Percentiles rank a stretch among this genome's conserved stretches.
Evolutionary conservation across 30 jellyfish, hydroid and myxozoan genomes (phyloP).

Genomic region (Cassiopea xamachana): DNA sequence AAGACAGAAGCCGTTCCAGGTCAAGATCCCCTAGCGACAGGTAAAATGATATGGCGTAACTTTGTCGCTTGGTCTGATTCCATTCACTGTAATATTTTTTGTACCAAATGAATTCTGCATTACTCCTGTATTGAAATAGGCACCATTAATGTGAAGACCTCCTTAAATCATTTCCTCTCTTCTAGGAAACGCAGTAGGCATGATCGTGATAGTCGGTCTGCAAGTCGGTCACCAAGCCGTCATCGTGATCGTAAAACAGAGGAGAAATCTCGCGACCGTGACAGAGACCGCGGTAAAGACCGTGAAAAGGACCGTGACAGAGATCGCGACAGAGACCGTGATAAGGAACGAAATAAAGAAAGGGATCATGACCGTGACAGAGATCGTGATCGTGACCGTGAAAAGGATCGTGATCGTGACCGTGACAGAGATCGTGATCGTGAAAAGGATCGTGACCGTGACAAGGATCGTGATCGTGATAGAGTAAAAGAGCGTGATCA

Average conservation of each 20-base stretch:
- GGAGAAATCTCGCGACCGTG: conserved; percentile 30
- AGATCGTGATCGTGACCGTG: conserved; percentile 45
- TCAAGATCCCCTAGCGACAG: conserved; percentile 49
- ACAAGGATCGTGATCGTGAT: conserved; percentile 34
- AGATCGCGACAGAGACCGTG: conserved; percentile 45
- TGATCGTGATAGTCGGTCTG: conserved; percentile 55
- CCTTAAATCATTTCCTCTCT: not conserved
- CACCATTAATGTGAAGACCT: no score
- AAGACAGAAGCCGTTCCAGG: conserved; percentile 22
- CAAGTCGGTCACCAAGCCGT: conserved; percentile 52
- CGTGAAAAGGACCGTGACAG: conserved; percentile 37
- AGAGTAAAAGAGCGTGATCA: conserved; percentile 40
- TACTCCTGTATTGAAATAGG: no score
- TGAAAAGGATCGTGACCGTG: not conserved
- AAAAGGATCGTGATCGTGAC: conserved; percentile 35
- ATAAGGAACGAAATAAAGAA: conserved; percentile 14
- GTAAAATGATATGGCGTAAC: not conserved
- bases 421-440: conserved; percentile 26
- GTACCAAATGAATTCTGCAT: not conserved
- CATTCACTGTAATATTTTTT: not conserved
- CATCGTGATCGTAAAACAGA: conserved; percentile 61
- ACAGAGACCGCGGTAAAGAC: conserved; percentile 25
- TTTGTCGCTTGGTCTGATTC: not conserved
- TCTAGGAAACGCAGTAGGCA: conserved; percentile 51
- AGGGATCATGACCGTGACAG: conserved; percentile 21